A percentile compares a stretch with the other conserved stretches of the same genome.
These are phyloP conservation scores for Pelochelys cantorii DNA, from an alignment of 2,797 vertebrate genomes.

Conservation along the genomic window DNA sequence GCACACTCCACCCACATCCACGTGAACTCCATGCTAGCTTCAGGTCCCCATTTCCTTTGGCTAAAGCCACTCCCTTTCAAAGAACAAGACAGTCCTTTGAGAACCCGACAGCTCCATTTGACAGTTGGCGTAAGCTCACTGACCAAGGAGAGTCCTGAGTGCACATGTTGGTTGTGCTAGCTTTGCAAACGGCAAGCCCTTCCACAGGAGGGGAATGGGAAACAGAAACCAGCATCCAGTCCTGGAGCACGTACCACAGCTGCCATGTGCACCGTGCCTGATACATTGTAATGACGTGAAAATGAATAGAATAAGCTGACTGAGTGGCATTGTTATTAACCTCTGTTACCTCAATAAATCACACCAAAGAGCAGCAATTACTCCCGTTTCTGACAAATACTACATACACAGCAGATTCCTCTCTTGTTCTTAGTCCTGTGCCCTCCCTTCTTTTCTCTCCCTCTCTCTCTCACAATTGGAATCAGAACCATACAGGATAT, in stretches of 20 bases:
- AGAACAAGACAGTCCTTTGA: neutral
- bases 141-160: accelerated
- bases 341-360: slow-evolving; percentile 90
- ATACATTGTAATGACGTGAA: slow-evolving; percentile 84
- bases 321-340: slow-evolving; percentile 90
- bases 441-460: neutral
- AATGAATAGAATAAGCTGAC: slow-evolving; percentile 87
- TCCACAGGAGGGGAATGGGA: neutral
- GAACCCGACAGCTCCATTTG: neutral
- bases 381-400: slow-evolving; percentile 80
- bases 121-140: neutral
- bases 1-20: neutral
- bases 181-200: neutral
- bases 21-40: neutral
- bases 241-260: slow-evolving; percentile 57
- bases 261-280: slow-evolving; percentile 74
- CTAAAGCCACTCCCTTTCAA: neutral
- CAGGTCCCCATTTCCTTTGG: neutral
- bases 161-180: accelerated
- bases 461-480: neutral
- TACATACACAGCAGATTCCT: slow-evolving; percentile 37
- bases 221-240: neutral
- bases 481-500: neutral
- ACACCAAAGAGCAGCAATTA: slow-evolving; percentile 87
- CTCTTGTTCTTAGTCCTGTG: neutral